Evolutionary conservation across 1,140 invertebrate genomes (phyloP), one percentile per base, ranked within the genome.

Genomic region (Micrasema minimum): DNA sequence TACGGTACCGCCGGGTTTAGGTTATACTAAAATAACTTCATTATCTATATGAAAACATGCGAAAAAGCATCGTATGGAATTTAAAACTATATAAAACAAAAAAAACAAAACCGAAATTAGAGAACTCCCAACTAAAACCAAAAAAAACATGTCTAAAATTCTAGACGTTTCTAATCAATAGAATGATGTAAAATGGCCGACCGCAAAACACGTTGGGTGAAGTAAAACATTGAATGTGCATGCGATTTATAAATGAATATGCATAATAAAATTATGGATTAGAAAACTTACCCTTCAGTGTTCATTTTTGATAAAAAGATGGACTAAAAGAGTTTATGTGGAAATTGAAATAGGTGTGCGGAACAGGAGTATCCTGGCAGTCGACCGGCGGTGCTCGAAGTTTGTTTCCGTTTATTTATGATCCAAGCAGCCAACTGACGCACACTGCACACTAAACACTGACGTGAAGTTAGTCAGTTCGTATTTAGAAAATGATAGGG

Each of bases 291-390:
- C 57, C 14, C 38, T 61, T 61, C 57, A 45, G 57, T 41, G 23
- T 35, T 43, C 57, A 61, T 61, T 14, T 61, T 61, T 55, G 12
- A 26, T 10, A 35, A 35, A 31, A 55, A 55, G 51, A 55, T 31
- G 51, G 35, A 55, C 51, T 55, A 10, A 55, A 69, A 22, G 82
- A 51, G 48, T 22, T 11, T 12, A 22, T 20, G 48, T 51, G 48
- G 16, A 20, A 11, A 20, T n/a, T n/a, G n/a, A n/a, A n/a, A 51
- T 11, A 22, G 23, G 48, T 20, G 16, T 5, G 23, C 11, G 23
- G 11, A 20, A 20, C 48, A 20, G 20, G 23, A 20, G 20, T 7
- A 51, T 51, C 48, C n/a, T 20, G 23, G 12, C 48, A 51, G 48
- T 51, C 48, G 12, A 51, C 48, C 20, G 23, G 12, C 48, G 48